phyloP scores from a whole-genome alignment of 2,797 vertebrate species.

The Centropyge bicolor region DNA sequence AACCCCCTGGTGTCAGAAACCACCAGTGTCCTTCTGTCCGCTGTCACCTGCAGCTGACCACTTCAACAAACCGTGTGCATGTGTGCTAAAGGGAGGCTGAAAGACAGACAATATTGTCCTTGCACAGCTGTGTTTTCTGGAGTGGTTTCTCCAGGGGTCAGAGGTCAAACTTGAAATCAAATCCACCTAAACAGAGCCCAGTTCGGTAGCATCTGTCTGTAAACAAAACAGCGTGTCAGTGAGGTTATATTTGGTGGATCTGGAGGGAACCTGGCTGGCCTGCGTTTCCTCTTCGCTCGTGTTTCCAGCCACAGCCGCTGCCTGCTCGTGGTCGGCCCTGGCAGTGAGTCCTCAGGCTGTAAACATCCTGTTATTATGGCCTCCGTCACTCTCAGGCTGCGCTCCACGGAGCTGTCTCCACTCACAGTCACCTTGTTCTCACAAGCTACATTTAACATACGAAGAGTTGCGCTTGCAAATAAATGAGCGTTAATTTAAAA shows the following conservation, averaged over 20 bases:
- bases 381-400: conserved; percentile 62
- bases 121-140: not conserved
- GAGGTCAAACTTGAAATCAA: conserved; percentile 14
- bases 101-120: not conserved
- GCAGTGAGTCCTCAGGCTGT: conserved; percentile 63
- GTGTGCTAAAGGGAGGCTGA: conserved; percentile 9
- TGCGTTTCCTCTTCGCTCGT: conserved; percentile 49
- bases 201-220: conserved; percentile 19
- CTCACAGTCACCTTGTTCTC: conserved; percentile 38
- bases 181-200: not conserved
- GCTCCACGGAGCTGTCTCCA: conserved; percentile 38
- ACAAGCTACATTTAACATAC: conserved; percentile 26
- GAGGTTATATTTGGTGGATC: conserved; percentile 68
- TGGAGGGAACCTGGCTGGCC: conserved; percentile 50
- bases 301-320: conserved; percentile 51
- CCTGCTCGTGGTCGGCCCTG: conserved; percentile 52
- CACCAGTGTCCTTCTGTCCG: conserved; percentile 72
- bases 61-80: conserved; percentile 50
- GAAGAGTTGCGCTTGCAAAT: not conserved
- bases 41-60: conserved; percentile 81
- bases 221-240: conserved; percentile 25
- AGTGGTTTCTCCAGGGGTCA: conserved; percentile 27
- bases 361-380: conserved; percentile 87
- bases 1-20: conserved; percentile 73
- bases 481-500: not conserved